Conservation (phyloP, 2,888 invertebrate species). For the Drosophila mayaguana region DNA sequence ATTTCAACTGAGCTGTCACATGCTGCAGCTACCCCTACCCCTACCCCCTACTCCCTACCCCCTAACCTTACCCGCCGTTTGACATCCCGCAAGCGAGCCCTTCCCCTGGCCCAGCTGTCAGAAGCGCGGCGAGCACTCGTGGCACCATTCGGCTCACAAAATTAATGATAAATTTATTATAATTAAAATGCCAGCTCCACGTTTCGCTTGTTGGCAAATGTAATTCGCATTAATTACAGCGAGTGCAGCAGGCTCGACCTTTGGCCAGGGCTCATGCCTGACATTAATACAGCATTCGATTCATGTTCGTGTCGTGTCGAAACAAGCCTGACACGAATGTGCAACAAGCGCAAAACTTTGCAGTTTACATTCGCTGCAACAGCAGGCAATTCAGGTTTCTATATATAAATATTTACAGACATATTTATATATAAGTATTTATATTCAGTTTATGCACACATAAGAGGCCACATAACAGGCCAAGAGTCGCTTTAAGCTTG, state of each 20-base stretch:
- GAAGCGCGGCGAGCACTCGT: not conserved
- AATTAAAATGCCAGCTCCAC: slow-evolving; percentile 42
- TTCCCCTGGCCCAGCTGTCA: not conserved
- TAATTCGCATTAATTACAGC: slow-evolving; percentile 67
- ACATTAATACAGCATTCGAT: slow-evolving; percentile 35
- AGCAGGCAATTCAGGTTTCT: not conserved
- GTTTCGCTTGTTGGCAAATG: slow-evolving; percentile 34
- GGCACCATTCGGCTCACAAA: slow-evolving; percentile 18
- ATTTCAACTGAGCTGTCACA: slow-evolving; percentile 53
- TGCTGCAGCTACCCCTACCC: slow-evolving; percentile 3
- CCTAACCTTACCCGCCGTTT: no score
- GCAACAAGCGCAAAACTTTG: not conserved
- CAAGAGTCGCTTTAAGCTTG: not conserved
- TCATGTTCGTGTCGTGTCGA: slow-evolving; percentile 15
- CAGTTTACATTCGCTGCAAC: not conserved
- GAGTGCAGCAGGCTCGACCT: slow-evolving; percentile 28
- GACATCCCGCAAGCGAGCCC: fast-evolving
- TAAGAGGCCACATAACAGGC: no score
- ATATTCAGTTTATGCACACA: not conserved
- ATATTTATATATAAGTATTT: not conserved
- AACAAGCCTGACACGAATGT: slow-evolving; percentile 9
- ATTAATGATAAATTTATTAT: slow-evolving; percentile 62
- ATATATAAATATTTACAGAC: not conserved
- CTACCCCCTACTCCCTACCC: not conserved
- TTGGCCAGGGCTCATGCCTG: slow-evolving; percentile 25